Conservation (phyloP, 2,113 vertebrate genomes). For the Motacilla tschutschensis region DNA sequence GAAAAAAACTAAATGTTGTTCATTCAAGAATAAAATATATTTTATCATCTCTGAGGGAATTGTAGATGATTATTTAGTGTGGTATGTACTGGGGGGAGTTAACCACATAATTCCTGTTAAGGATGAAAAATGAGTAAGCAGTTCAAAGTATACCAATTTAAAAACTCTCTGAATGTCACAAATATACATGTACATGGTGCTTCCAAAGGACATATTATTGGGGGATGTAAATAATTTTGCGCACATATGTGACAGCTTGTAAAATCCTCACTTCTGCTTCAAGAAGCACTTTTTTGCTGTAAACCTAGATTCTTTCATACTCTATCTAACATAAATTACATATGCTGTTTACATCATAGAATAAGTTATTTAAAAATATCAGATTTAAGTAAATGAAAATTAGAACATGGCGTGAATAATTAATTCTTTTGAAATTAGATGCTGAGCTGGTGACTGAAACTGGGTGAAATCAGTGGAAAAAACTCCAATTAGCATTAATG, state of each 20-base stretch:
- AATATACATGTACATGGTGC: background rate
- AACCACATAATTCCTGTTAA: background rate
- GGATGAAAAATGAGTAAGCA: background rate
- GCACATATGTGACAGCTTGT: background rate
- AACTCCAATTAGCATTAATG: background rate
- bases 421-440: background rate
- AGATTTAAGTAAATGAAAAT: background rate
- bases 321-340: background rate
- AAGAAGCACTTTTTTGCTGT: background rate
- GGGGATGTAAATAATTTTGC: background rate
- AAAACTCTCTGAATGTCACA: background rate
- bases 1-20: background rate
- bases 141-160: background rate
- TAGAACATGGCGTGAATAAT: background rate
- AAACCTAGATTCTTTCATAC: background rate
- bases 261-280: background rate
- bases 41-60: background rate
- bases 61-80: background rate
- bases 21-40: background rate
- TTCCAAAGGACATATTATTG: background rate
- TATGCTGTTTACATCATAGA: background rate
- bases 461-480: background rate
- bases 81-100: background rate
- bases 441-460: background rate
- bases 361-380: background rate